Percentiles rank a stretch among this genome's conserved stretches.
Evolutionary conservation across 1,140 invertebrate species (phyloP).

Genomic region (Solenopsis invicta): DNA sequence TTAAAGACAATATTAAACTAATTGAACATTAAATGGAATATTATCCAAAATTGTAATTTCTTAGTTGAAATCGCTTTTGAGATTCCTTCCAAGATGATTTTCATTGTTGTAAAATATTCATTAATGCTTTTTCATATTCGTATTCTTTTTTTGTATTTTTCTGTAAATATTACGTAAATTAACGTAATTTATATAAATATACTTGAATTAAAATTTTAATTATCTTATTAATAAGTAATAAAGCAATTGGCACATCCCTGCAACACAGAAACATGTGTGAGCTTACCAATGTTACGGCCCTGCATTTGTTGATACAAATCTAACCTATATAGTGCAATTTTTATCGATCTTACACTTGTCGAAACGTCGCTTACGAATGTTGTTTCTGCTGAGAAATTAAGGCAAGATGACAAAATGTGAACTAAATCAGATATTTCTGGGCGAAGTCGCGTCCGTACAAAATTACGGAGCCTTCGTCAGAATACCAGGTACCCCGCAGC

Average conservation of each 20-base stretch:
- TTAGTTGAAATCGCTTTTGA: no score
- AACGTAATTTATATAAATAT: no score
- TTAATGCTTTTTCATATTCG: no score
- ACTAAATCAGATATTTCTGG: constrained; percentile 82
- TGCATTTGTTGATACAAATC: constrained; percentile 28
- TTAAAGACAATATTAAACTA: neutral
- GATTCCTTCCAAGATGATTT: no score
- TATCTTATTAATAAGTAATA: neutral
- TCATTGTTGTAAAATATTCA: no score
- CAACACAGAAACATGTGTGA: no score
- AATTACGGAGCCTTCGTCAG: constrained; percentile 86
- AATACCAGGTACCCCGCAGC: constrained; percentile 83
- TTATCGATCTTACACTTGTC: constrained; percentile 1
- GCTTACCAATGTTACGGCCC: constrained; percentile 29
- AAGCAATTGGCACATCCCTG: no score
- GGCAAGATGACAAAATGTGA: constrained; percentile 77
- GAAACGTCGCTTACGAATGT: neutral
- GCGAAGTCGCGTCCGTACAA: constrained; percentile 83
- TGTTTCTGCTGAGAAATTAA: constrained; percentile 6
- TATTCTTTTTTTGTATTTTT: no score
- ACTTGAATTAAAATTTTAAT: no score
- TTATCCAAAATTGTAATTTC: no score
- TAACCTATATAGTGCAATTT: constrained; percentile 62
- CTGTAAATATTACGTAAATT: no score
- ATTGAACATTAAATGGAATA: no score